These are phyloP conservation scores for Periophthalmus modestus DNA, from an alignment of 2,113 vertebrate genomes.

Conservation along the genomic window DNA sequence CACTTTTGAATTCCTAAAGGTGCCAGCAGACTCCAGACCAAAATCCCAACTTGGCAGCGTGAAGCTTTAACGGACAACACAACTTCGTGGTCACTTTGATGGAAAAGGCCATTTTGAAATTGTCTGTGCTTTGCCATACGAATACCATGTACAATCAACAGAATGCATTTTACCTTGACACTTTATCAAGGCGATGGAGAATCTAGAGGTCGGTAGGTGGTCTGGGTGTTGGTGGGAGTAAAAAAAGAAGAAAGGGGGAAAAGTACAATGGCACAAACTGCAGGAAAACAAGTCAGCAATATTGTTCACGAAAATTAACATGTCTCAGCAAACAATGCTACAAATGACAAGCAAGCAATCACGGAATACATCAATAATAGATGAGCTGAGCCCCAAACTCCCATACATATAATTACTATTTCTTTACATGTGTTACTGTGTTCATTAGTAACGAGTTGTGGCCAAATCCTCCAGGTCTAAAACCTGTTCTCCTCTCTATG, in stretches of 20 bases:
- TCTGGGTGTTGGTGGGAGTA: background rate
- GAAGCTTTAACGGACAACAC: slow-evolving; percentile 29
- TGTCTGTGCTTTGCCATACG: background rate
- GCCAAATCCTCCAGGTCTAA: too few species aligned
- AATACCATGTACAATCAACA: slow-evolving; percentile 12
- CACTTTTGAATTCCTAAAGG: slow-evolving; percentile 36
- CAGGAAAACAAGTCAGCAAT: background rate
- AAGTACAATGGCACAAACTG: background rate
- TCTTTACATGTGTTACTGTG: too few species aligned
- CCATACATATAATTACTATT: too few species aligned
- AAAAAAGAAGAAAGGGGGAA: background rate
- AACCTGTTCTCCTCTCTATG: too few species aligned
- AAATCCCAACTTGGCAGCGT: slow-evolving; percentile 22
- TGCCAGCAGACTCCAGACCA: slow-evolving; percentile 24
- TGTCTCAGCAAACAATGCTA: background rate
- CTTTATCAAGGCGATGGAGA: background rate
- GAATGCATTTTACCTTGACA: background rate
- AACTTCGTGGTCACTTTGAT: slow-evolving; percentile 28
- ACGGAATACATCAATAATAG: too few species aligned
- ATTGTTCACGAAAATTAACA: background rate
- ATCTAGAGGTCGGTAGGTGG: background rate
- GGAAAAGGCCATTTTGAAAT: slow-evolving; percentile 41
- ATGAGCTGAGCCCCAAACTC: too few species aligned
- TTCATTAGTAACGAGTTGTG: too few species aligned
- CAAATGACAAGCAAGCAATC: background rate